Conservation (phyloP, 1,140 invertebrate genomes). For the Sycobia sp. region DNA sequence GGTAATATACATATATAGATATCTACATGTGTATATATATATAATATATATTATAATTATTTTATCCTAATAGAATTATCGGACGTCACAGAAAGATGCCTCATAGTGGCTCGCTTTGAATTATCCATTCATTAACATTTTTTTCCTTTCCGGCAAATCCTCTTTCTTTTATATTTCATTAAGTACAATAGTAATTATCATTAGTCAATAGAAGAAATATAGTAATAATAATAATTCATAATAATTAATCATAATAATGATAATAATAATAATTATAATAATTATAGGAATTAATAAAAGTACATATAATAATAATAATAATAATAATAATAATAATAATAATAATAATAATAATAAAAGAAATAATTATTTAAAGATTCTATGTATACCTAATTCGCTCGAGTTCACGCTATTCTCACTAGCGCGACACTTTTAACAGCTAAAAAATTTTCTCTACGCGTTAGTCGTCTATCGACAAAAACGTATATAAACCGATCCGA, state of each 20-base stretch:
- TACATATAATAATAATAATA: constrained; percentile 37
- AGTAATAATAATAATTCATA: constrained; percentile 46
- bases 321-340: constrained; percentile 38
- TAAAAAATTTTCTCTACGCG: constrained; percentile 33
- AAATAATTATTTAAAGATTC: constrained; percentile 43
- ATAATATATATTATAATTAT: constrained; percentile 53
- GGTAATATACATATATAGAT: constrained; percentile 51
- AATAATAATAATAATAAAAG: constrained; percentile 43
- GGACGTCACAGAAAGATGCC: constrained; percentile 36
- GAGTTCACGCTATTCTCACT: constrained; percentile 19
- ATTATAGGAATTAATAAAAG: constrained; percentile 29
- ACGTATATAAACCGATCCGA: constrained; percentile 28
- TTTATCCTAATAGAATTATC: constrained; percentile 44
- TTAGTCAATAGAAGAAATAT: constrained; percentile 42
- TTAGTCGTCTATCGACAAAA: constrained; percentile 37
- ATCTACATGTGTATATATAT: constrained; percentile 39
- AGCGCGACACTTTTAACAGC: constrained; percentile 44
- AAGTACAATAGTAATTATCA: constrained; percentile 51
- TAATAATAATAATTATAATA: constrained; percentile 36
- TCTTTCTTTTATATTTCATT: constrained; percentile 42
- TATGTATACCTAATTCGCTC: constrained; percentile 42
- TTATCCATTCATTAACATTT: no score
- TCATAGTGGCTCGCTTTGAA: neutral
- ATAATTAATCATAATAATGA: constrained; percentile 37
- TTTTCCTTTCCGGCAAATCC: neutral